Evolutionary conservation across 1,140 invertebrate genomes (phyloP).

Genomic region (Daktulosphaira vitifoliae): DNA sequence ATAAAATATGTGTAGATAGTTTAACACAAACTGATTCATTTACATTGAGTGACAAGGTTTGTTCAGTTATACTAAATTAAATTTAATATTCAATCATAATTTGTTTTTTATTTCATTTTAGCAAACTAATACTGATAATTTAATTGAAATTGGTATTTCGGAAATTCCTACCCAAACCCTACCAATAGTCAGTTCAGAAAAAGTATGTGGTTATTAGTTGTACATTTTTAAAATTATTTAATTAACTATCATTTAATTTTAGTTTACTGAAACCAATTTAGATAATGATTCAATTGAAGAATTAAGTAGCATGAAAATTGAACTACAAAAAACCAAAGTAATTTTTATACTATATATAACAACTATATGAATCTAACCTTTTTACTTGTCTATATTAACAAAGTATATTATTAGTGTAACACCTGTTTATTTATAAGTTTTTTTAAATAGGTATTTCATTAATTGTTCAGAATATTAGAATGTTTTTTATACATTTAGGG

Average conservation of each 20-base stretch:
- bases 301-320: not conserved
- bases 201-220: not conserved
- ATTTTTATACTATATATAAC: not conserved
- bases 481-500: conserved; percentile 28
- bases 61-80: too few species aligned
- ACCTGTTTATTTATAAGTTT: conserved; percentile 1
- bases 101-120: not conserved
- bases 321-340: conserved; percentile 27
- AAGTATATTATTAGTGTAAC: not conserved
- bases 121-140: conserved; percentile 17
- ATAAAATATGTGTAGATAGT: conserved; percentile 1
- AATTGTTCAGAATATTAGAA: conserved; percentile 24
- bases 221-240: not conserved
- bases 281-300: not conserved
- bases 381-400: conserved; percentile 18
- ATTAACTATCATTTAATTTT: not conserved
- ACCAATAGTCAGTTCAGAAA: not conserved
- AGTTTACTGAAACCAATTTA: conserved; percentile 6
- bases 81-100: not conserved
- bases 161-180: conserved; percentile 3
- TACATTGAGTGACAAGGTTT: not conserved
- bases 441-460: not conserved
- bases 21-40: conserved; percentile 13
- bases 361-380: conserved; percentile 2
- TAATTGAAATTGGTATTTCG: not conserved